Percentiles rank a stretch among this genome's conserved stretches.
phyloP scores from a whole-genome alignment of 35 echinoderm and acorn worm genomes.

The Lytechinus variegatus region DNA sequence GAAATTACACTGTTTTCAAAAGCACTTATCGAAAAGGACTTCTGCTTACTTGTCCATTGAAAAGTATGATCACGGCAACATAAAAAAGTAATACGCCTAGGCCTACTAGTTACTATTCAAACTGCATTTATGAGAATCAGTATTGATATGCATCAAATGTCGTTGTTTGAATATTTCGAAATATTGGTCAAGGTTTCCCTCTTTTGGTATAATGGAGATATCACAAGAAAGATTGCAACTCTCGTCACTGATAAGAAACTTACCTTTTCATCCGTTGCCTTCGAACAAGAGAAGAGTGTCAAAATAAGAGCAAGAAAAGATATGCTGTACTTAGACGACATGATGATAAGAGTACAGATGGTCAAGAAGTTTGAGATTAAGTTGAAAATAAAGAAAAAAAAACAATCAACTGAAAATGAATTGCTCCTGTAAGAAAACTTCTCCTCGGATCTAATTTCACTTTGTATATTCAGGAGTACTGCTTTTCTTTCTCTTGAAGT shows the following conservation, averaged over 20 bases:
- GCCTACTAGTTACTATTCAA: no score
- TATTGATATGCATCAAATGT: no score
- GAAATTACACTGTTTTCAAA: no score
- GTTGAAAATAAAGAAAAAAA: background rate
- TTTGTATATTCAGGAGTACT: background rate
- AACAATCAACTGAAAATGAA: background rate
- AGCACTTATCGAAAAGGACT: no score
- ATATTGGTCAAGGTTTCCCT: no score
- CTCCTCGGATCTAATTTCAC: background rate
- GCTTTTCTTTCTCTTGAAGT: background rate
- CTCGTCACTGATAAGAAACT: background rate
- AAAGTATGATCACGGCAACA: no score
- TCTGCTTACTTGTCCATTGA: no score
- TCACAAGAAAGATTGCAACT: background rate
- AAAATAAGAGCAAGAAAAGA: background rate
- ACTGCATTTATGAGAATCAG: no score
- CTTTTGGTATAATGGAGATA: background rate
- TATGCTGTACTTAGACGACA: background rate
- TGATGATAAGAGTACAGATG: background rate
- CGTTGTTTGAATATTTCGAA: no score
- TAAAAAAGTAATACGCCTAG: no score
- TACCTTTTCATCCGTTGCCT: background rate
- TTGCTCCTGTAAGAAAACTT: background rate
- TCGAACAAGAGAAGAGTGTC: background rate
- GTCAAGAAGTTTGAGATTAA: background rate